Base-by-base conservation (phyloP, 2,888 invertebrate genomes). In the Lissocephala sabroskyi region DNA sequence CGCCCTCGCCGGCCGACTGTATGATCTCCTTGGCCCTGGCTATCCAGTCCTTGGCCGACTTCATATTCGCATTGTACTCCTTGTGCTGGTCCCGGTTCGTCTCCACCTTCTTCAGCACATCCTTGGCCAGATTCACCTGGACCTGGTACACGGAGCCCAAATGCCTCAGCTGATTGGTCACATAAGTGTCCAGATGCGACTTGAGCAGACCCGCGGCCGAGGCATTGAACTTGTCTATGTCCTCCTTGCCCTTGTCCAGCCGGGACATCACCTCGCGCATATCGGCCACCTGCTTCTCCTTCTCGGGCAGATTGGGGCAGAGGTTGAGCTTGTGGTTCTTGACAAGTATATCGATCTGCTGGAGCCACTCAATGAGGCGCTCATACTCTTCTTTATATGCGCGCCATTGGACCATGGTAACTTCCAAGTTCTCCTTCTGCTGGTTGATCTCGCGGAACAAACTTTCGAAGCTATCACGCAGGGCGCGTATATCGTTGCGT, bases 351-450 rank as follows among this genome's bases (percentile, higher is more conserved):
- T 96, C 95, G 75, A 94, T 94, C 82, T 96, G 95, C 77, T 96
- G 96, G 23, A 96, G 84, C 96, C 96, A 96, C 82, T 96, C 96
- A 42, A 94, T 94, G 11, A 96, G 85, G 52, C 94, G 89, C 81
- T 96, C 96, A 78, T 94, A 95, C 83, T 96, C 96, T 78, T 96
- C 96, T 83, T 96, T 96, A 85, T 94, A 96, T 54, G 95, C 93
- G 46, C 94, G 89, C 93, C 95, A 94, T 76, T 95, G 93, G 44
- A 88, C 87, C 51, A 95, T 89, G 2, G 92, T 94, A 2, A 89
- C 88, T 85, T 95, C 95, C 14, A 96, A 82, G 79, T 93, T 92
- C 62, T 90, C 91, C 79, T 95, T 94, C 80, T 95, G 94, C 67
- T 92, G 89, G 76, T 91, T 90, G 28, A 96, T 91, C 79, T 96